phyloP scores from a whole-genome alignment of 2,113 vertebrate species.

The Thinocorus orbignyianus region DNA sequence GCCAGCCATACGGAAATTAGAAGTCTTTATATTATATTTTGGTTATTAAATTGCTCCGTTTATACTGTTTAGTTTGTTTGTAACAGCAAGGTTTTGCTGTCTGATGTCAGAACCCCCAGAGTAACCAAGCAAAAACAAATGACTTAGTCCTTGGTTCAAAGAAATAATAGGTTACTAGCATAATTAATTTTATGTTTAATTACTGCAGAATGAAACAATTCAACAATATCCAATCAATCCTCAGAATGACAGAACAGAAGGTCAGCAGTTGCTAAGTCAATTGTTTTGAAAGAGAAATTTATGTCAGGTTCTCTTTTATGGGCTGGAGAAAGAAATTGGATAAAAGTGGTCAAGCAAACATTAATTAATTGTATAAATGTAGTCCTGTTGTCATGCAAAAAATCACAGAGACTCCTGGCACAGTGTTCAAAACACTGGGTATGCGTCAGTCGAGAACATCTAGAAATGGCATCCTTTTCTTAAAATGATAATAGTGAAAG shows the following conservation, averaged over 20 bases:
- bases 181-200: conserved; percentile 89
- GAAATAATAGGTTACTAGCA: conserved; percentile 82
- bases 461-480: conserved; percentile 1
- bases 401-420: conserved; percentile 63
- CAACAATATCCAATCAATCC: conserved; percentile 84
- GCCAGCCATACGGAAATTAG: conserved; percentile 78
- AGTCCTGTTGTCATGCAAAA: conserved; percentile 73
- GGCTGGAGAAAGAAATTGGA: conserved; percentile 82
- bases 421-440: background rate
- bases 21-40: conserved; percentile 76
- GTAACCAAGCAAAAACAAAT: conserved; percentile 80
- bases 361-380: conserved; percentile 83
- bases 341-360: conserved; percentile 82
- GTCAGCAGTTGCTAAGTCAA: conserved; percentile 85
- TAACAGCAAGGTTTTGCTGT: conserved; percentile 64
- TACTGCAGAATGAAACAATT: conserved; percentile 85
- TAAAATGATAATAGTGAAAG: background rate
- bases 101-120: conserved; percentile 70
- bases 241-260: conserved; percentile 81
- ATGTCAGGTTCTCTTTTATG: conserved; percentile 81
- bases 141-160: conserved; percentile 81
- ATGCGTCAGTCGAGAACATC: conserved; percentile 19
- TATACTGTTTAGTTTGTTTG: conserved; percentile 72
- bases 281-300: conserved; percentile 86
- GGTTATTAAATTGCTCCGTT: conserved; percentile 73